These are phyloP conservation scores for Oreochromis niloticus DNA, from an alignment of 2,113 vertebrate genomes.

Conservation along the genomic window DNA sequence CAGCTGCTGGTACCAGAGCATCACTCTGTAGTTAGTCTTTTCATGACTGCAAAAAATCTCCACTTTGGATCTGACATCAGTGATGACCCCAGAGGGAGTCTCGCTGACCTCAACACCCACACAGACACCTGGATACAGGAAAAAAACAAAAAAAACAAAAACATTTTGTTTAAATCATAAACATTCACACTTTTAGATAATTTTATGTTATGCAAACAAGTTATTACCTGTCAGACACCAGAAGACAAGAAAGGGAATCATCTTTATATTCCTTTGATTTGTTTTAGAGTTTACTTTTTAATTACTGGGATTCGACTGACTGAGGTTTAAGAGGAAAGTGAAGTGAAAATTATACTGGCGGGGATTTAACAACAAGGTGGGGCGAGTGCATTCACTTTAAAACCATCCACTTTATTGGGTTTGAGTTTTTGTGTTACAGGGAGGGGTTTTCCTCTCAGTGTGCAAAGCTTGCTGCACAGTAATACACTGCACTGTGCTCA, in stretches of 20 bases:
- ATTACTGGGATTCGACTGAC: neutral
- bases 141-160: neutral
- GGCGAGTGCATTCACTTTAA: accelerated
- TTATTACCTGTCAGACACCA: neutral
- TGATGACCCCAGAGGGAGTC: accelerated
- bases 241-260: neutral
- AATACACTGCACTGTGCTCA: too few species aligned
- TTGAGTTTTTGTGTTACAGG: neutral
- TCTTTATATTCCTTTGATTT: neutral
- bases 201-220: neutral
- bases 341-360: neutral
- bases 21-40: accelerated
- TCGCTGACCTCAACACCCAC: accelerated
- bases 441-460: neutral
- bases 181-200: neutral
- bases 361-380: neutral
- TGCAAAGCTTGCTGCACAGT: accelerated
- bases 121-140: neutral
- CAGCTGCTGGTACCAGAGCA: too few species aligned
- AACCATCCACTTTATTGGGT: accelerated
- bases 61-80: accelerated
- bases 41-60: neutral
- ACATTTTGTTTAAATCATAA: neutral
- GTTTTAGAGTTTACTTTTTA: neutral
- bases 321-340: neutral